Evolutionary conservation across 2,888 invertebrate species (phyloP), one percentile per base, ranked within the genome.

Genomic region (Cryptus armator): DNA sequence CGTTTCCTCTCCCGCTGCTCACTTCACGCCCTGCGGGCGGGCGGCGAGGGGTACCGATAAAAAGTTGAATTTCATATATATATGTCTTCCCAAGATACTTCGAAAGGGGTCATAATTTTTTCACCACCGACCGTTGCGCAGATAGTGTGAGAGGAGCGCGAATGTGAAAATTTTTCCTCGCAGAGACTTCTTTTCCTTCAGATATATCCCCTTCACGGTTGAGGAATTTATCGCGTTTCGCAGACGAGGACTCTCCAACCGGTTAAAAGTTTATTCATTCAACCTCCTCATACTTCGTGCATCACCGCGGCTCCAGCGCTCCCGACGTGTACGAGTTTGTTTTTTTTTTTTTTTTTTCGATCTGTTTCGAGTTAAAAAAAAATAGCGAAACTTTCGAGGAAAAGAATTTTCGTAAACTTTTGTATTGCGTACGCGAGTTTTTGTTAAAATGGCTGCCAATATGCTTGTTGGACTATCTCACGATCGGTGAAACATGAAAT

Each of bases 151-250:
- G 19, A 56, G 62, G 51, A 46, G 68, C 59, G 76, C 67, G 66
- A 86, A 82, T 82, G 72, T 76, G 70, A 80, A 76, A 79, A 80
- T 78, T 16, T 9, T 75, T 84, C 75, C 81, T 84, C 62, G 62
- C 79, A 70, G 53, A 84, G 77, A 72, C 79, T 84, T 82, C 51
- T 84, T 82, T 77, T 46, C 29, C 66, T 51, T 72, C 62, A 71
- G 62, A 86, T 77, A 72, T 19, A 7, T 19, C 9, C 10, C 66
- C 62, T 81, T 43, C 37, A 62, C 66, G 59, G 44, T 83, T 81
- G 80, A 77, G 53, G 75, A 76, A 81, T 82, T 84, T 80, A 76
- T 84, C 86, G 74, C 70, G 62, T 77, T 62, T 80, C 67, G 72
- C 76, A 59, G 72, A 79, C 81, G 64, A 77, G 71, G 53, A 81